Percentiles rank a stretch among this genome's conserved stretches.
Conservation (phyloP, 2,113 vertebrate species). For the Caranx ignobilis region DNA sequence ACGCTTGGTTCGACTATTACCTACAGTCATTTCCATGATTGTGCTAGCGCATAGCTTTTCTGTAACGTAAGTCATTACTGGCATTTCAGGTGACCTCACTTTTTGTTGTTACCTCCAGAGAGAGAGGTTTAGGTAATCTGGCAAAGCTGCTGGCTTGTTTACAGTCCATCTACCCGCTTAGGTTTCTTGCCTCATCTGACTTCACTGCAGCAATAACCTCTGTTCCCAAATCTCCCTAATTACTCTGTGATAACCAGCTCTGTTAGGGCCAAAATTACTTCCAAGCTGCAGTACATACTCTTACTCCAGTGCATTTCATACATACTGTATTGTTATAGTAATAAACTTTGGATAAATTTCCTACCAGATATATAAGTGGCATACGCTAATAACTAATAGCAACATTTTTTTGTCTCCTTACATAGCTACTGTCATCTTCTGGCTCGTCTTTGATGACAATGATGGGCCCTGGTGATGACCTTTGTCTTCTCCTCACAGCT, state of each 20-base stretch:
- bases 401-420: conserved; percentile 52
- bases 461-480: conserved; percentile 73
- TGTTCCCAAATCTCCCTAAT: background rate
- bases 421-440: conserved; percentile 75
- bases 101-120: background rate
- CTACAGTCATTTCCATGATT: background rate
- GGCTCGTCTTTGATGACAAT: conserved; percentile 83
- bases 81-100: background rate
- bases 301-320: background rate
- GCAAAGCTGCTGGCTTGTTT: background rate
- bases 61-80: background rate
- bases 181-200: background rate
- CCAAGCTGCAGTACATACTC: background rate
- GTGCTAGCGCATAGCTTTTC: background rate
- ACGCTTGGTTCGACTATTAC: background rate
- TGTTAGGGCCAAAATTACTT: background rate
- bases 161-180: background rate
- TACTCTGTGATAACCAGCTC: background rate
- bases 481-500: conserved; percentile 71
- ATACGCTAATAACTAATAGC: conserved; percentile 16
- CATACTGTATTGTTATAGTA: background rate
- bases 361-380: background rate
- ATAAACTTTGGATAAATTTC: background rate
- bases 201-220: background rate
- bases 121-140: background rate